Evolutionary conservation across 2,113 vertebrate species (phyloP).

Genomic region (Phodopus roborovskii): DNA sequence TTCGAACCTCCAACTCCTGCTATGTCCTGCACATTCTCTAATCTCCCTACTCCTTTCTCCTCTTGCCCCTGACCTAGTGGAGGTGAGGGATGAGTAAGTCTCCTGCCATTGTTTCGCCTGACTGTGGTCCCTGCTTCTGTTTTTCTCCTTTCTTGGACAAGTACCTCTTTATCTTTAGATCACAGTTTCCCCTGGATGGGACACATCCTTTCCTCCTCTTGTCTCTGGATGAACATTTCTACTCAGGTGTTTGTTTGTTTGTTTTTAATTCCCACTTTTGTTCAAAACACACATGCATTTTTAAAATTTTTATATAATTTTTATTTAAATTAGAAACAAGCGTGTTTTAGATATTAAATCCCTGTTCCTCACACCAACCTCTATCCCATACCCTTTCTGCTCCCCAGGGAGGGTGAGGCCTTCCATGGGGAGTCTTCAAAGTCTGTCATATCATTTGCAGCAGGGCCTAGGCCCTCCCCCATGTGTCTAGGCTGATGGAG

Average conservation of each 20-base stretch:
- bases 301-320: too few species aligned
- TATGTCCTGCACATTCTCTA: accelerated
- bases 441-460: too few species aligned
- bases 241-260: neutral
- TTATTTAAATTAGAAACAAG: too few species aligned
- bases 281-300: neutral
- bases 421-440: too few species aligned
- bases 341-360: too few species aligned
- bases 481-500: too few species aligned
- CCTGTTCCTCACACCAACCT: too few species aligned
- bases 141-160: neutral
- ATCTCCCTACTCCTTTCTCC: neutral
- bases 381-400: too few species aligned
- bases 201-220: neutral
- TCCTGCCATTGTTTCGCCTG: neutral
- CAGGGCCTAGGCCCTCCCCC: too few species aligned
- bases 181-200: neutral
- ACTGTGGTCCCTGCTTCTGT: neutral
- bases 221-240: neutral
- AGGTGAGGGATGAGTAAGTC: neutral
- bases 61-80: accelerated
- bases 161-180: neutral
- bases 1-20: neutral
- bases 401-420: too few species aligned
- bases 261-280: neutral